These are phyloP conservation scores for Rhodeus uyekii DNA, from an alignment of 2,797 vertebrate species.

Conservation along the genomic window DNA sequence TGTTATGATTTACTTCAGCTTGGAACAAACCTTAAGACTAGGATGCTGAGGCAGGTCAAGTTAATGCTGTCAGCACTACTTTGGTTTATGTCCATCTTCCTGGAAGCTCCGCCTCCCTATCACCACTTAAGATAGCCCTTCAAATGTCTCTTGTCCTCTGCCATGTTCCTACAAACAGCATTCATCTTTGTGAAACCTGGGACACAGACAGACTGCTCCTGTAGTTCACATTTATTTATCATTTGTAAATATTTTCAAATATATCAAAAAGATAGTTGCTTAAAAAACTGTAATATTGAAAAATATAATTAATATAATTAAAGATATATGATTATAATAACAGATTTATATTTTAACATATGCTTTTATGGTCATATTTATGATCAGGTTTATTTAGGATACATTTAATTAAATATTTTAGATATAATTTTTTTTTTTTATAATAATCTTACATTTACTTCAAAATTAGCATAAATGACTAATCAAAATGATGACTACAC, in stretches of 20 bases:
- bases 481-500: not conserved
- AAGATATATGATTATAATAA: too few species aligned
- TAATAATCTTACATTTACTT: not conserved
- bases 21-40: slow-evolving; percentile 35
- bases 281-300: not conserved
- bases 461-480: not conserved
- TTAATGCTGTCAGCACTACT: slow-evolving; percentile 59
- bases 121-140: slow-evolving; percentile 52
- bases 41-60: slow-evolving; percentile 56
- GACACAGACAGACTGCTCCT: not conserved
- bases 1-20: slow-evolving; percentile 20
- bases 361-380: not conserved
- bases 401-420: too few species aligned
- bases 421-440: too few species aligned
- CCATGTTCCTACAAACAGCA: not conserved
- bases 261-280: not conserved
- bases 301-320: too few species aligned
- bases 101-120: slow-evolving; percentile 54
- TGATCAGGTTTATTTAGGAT: too few species aligned
- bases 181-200: not conserved
- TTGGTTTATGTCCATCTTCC: slow-evolving; percentile 59
- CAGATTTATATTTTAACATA: not conserved
- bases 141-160: slow-evolving; percentile 45
- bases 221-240: not conserved
- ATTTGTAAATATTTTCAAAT: not conserved